phyloP scores from a whole-genome alignment of 2,888 invertebrate genomes.

The Mayetiola destructor region DNA sequence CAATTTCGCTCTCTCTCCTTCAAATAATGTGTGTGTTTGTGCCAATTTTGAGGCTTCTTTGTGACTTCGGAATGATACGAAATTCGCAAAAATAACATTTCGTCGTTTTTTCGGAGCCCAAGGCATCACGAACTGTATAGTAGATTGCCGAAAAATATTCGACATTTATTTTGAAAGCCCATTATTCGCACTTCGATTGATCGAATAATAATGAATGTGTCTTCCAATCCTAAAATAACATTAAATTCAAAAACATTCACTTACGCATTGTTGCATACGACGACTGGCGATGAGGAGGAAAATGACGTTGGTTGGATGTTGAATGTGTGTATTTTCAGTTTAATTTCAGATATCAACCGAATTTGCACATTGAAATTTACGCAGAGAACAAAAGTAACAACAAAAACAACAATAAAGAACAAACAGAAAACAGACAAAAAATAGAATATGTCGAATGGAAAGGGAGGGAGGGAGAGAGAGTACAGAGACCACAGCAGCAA shows the following conservation, averaged over 20 bases:
- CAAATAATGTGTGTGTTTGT: neutral
- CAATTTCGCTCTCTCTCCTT: neutral
- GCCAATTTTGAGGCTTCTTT: constrained; percentile 1
- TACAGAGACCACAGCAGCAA: neutral
- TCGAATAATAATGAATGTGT: constrained; percentile 7
- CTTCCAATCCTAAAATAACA: neutral
- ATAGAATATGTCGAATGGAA: neutral
- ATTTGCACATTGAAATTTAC: constrained; percentile 2
- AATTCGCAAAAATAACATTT: neutral
- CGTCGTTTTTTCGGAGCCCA: too few species aligned
- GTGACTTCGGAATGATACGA: neutral
- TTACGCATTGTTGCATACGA: constrained; percentile 4
- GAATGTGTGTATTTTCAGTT: neutral
- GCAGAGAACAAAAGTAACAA: too few species aligned
- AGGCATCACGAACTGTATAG: too few species aligned
- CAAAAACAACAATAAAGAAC: neutral
- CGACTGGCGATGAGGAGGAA: too few species aligned
- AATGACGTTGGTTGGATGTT: neutral
- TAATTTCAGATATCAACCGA: too few species aligned
- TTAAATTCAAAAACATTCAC: neutral
- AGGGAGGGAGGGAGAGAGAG: neutral
- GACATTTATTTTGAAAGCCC: constrained; percentile 1
- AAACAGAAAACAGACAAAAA: neutral
- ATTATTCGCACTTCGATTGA: constrained; percentile 9
- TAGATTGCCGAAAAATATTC: neutral